These are phyloP conservation scores for Premnoplex brunnescens DNA, from an alignment of 2,797 vertebrate species.

Conservation along the genomic window DNA sequence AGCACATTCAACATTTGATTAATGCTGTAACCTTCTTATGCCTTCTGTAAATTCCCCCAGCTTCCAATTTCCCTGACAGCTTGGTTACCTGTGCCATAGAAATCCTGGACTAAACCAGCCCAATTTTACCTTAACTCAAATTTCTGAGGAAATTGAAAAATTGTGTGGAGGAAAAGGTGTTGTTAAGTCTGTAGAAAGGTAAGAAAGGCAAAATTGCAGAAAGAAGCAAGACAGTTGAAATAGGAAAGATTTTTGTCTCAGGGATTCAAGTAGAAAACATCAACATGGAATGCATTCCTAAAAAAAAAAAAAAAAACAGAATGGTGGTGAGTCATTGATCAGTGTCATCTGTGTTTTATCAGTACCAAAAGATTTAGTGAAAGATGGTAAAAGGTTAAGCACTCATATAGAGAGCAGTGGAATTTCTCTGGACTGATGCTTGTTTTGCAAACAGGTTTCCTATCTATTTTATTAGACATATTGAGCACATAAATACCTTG, in stretches of 20 bases:
- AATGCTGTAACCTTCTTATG: background rate
- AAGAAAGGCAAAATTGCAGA: background rate
- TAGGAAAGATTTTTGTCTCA: background rate
- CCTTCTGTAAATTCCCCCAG: background rate
- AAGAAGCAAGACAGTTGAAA: background rate
- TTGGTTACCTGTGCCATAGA: background rate
- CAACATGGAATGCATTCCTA: background rate
- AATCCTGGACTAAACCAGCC: background rate
- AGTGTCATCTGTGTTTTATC: background rate
- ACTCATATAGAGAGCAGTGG: background rate
- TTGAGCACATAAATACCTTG: background rate
- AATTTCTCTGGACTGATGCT: background rate
- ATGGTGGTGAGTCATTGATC: background rate
- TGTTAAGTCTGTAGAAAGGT: background rate
- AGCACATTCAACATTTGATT: background rate
- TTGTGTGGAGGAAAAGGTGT: background rate
- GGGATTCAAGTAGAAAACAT: background rate
- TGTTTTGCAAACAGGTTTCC: background rate
- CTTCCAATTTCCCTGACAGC: background rate
- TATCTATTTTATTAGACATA: background rate
- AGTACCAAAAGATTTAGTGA: background rate
- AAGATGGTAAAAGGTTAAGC: background rate
- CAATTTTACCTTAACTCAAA: background rate
- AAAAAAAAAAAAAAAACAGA: background rate
- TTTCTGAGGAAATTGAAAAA: background rate